A percentile compares a stretch with the other conserved stretches of the same genome.
Conservation (phyloP, 53 echinoderm and acorn worm genomes). For the Stichopus horrens region DNA sequence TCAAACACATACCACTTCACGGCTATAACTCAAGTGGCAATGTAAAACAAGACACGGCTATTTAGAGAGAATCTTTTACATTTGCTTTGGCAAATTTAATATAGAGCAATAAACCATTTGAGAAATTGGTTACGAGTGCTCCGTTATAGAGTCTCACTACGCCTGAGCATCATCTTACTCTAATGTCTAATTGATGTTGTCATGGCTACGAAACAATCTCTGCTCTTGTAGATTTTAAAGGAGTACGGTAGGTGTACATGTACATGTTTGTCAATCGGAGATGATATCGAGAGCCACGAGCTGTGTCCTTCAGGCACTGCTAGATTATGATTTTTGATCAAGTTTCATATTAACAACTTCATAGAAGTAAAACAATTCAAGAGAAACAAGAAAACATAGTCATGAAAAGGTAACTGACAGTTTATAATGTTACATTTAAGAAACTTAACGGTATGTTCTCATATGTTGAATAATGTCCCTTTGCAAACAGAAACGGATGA, state of each 20-base stretch:
- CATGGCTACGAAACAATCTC: not conserved
- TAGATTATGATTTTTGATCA: no score
- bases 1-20: not conserved
- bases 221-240: not conserved
- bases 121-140: conserved; percentile 1
- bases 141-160: not conserved
- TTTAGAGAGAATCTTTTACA: conserved; percentile 10
- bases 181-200: conserved; percentile 7
- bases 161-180: not conserved
- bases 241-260: not conserved
- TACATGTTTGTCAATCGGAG: no score
- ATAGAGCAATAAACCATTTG: conserved; percentile 6
- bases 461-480: no score
- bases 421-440: no score
- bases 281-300: no score
- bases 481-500: no score
- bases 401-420: no score
- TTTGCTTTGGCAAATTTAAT: not conserved
- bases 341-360: no score
- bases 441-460: no score
- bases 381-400: no score
- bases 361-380: no score
- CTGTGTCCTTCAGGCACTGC: no score
- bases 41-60: conserved; percentile 5
- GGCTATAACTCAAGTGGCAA: not conserved